phyloP scores from a whole-genome alignment of 2,888 invertebrate genomes.

The Coecobrya sp. region DNA sequence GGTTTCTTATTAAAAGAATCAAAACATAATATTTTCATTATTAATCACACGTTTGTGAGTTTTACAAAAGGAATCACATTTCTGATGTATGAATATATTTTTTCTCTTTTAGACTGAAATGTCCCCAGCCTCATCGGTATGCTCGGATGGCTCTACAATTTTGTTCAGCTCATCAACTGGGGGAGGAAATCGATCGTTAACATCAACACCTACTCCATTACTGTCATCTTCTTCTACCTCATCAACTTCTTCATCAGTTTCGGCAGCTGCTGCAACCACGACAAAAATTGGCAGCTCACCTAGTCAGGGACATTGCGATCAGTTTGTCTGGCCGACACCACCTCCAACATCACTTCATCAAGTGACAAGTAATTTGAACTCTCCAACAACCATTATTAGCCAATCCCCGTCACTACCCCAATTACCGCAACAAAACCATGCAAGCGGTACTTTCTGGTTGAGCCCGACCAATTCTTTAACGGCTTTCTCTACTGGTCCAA shows the following conservation, averaged over 20 bases:
- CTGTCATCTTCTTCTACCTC: conserved; percentile 71
- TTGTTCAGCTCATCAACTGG: conserved; percentile 76
- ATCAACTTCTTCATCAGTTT: conserved; percentile 53
- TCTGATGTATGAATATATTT: not conserved
- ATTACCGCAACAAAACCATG: conserved; percentile 12
- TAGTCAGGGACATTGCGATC: conserved; percentile 82
- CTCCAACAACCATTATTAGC: conserved; percentile 15
- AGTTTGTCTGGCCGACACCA: conserved; percentile 81
- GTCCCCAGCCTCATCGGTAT: conserved; percentile 86
- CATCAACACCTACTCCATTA: conserved; percentile 83
- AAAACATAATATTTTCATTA: conserved; percentile 25
- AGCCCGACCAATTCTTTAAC: conserved; percentile 59
- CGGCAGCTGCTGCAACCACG: conserved; percentile 47
- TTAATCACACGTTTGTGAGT: conserved; percentile 34
- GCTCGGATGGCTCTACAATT: conserved; percentile 83
- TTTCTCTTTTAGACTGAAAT: conserved; percentile 85
- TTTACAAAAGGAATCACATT: not conserved
- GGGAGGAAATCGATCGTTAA: conserved; percentile 78
- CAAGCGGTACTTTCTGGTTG: conserved; percentile 65
- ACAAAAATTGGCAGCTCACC: conserved; percentile 80
- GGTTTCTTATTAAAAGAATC: conserved; percentile 78
- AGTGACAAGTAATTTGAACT: conserved; percentile 40
- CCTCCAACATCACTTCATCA: conserved; percentile 63
- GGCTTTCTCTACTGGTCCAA: conserved; percentile 61
- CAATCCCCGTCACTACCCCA: not conserved